Conservation (phyloP, 2,113 vertebrate genomes). For the Setophaga kirtlandii region DNA sequence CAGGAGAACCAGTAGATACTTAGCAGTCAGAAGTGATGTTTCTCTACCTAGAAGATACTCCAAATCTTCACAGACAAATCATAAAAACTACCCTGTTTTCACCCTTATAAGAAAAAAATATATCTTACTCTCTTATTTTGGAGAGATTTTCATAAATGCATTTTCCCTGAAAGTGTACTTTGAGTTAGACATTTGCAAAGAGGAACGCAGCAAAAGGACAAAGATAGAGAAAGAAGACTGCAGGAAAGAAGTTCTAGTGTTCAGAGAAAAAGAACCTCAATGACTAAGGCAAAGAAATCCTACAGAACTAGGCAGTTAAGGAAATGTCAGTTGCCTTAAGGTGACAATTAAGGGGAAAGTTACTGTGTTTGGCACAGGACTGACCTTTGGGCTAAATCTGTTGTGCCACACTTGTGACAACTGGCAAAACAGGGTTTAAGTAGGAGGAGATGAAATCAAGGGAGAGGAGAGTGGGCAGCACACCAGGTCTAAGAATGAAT, state of each 20-base stretch:
- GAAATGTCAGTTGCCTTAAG: not conserved
- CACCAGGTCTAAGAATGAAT: not conserved
- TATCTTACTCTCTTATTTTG: not conserved
- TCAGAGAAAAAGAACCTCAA: not conserved
- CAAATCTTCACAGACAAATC: not conserved
- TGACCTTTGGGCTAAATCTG: not conserved
- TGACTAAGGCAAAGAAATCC: not conserved
- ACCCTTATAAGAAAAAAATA: not conserved
- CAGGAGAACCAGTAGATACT: not conserved
- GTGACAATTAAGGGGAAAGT: not conserved
- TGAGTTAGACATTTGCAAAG: not conserved
- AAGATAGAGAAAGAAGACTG: not conserved
- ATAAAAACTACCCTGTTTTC: not conserved
- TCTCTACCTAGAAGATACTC: not conserved
- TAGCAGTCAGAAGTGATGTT: not conserved
- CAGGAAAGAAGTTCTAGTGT: not conserved
- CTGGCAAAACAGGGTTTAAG: not conserved
- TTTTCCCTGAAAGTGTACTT: not conserved
- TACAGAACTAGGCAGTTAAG: not conserved
- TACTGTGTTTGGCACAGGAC: not conserved
- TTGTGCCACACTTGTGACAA: not conserved
- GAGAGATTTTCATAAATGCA: not conserved
- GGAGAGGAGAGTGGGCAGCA: not conserved
- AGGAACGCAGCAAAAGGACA: not conserved
- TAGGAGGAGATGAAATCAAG: not conserved